Conservation (phyloP, 2,888 invertebrate species). For the Dioctria rufipes region DNA sequence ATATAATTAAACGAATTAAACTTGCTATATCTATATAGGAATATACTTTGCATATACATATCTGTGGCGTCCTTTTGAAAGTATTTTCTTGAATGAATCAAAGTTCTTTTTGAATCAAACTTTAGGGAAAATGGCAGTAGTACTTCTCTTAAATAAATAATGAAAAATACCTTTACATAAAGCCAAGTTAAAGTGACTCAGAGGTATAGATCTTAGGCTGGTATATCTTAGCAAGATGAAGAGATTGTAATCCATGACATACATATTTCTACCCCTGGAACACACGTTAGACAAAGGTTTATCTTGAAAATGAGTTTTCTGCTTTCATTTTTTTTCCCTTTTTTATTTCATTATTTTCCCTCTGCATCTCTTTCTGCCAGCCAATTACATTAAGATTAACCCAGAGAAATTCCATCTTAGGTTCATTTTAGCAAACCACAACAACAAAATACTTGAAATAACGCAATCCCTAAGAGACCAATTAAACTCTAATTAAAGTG, state of each 20-base stretch:
- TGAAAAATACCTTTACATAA: neutral
- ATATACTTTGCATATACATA: too few species aligned
- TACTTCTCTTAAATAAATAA: too few species aligned
- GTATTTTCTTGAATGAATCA: too few species aligned
- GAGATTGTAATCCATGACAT: neutral
- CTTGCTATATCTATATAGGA: too few species aligned
- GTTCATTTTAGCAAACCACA: constrained; percentile 39
- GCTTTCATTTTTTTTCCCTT: constrained; percentile 36
- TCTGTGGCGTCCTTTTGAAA: too few species aligned
- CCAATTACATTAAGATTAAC: constrained; percentile 51
- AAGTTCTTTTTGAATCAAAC: too few species aligned
- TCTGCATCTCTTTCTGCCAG: constrained; percentile 31
- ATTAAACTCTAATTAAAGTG: constrained; percentile 54
- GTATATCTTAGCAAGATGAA: neutral
- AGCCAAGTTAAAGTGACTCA: neutral
- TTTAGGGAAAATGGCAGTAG: too few species aligned
- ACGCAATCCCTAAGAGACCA: constrained; percentile 24
- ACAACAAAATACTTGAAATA: constrained; percentile 22
- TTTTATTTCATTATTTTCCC: constrained; percentile 38
- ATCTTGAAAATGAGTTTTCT: constrained; percentile 42
- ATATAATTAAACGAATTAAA: too few species aligned
- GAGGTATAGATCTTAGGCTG: neutral
- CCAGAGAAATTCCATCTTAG: constrained; percentile 32
- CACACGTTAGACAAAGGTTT: constrained; percentile 38
- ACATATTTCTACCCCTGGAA: constrained; percentile 17